Evolutionary conservation across 2,888 invertebrate genomes (phyloP).

Genomic region (Eledona agricola): DNA sequence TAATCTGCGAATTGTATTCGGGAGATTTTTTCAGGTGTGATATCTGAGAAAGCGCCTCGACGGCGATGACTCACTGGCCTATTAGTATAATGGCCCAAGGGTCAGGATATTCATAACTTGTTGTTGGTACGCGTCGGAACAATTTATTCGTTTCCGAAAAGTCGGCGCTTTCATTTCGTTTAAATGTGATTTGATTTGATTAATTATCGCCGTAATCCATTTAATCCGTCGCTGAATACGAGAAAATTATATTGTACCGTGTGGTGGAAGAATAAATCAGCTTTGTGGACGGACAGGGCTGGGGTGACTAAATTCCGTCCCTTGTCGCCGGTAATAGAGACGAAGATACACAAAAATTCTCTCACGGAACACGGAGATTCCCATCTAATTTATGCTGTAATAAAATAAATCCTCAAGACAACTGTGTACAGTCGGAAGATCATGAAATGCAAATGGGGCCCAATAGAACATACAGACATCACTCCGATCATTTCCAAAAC

Average conservation of each 20-base stretch:
- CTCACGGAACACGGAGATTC: slow-evolving; percentile 6
- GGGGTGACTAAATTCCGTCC: slow-evolving; percentile 15
- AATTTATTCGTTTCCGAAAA: slow-evolving; percentile 16
- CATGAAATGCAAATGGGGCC: slow-evolving; percentile 14
- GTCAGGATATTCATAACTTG: slow-evolving; percentile 20
- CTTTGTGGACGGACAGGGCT: slow-evolving; percentile 17
- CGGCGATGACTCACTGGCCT: slow-evolving; percentile 24
- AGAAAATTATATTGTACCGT: slow-evolving; percentile 17
- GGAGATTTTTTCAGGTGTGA: slow-evolving; percentile 2
- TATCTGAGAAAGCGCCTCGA: slow-evolving; percentile 3
- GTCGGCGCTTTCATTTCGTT: neutral
- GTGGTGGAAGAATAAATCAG: slow-evolving; percentile 31
- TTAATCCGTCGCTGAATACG: slow-evolving; percentile 18
- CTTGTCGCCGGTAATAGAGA: slow-evolving; percentile 7
- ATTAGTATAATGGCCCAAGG: slow-evolving; percentile 33
- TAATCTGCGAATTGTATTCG: slow-evolving; percentile 1
- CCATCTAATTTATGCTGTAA: slow-evolving; percentile 23
- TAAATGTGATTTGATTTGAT: slow-evolving; percentile 17
- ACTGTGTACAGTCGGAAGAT: slow-evolving; percentile 2
- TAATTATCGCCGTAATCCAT: slow-evolving; percentile 18
- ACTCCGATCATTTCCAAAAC: slow-evolving; percentile 15
- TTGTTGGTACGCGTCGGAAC: slow-evolving; percentile 20
- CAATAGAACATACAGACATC: slow-evolving; percentile 7
- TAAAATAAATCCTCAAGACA: slow-evolving; percentile 20
- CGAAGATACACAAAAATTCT: slow-evolving; percentile 7